phyloP scores from a whole-genome alignment of 1,140 invertebrate genomes.

The Tyrophagus putrescentiae region DNA sequence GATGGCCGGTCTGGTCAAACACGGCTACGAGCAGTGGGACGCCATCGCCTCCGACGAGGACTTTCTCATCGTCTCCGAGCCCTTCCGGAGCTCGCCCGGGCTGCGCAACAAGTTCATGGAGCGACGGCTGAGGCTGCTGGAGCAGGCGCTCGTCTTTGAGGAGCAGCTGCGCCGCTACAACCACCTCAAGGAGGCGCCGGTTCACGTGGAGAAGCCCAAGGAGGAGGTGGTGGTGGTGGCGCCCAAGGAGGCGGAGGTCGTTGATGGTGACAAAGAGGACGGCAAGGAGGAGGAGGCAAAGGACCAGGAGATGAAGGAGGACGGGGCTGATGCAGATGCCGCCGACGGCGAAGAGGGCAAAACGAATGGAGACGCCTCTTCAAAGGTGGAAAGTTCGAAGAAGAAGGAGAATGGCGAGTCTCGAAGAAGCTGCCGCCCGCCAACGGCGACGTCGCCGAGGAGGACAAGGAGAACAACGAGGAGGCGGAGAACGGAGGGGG shows the following conservation, averaged over 20 bases:
- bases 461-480: background rate
- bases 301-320: background rate
- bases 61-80: conserved; percentile 14
- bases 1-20: conserved; percentile 12
- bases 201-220: background rate
- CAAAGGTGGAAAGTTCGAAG: too few species aligned
- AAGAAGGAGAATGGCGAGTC: background rate
- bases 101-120: conserved; percentile 19
- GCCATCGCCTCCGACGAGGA: conserved; percentile 10
- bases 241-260: background rate
- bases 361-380: too few species aligned
- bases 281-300: background rate
- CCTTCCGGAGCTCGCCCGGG: background rate
- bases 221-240: background rate
- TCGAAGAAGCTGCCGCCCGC: background rate
- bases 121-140: conserved; percentile 1
- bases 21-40: conserved; percentile 18
- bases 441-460: background rate
- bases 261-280: background rate
- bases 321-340: background rate
- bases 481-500: background rate
- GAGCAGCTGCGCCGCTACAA: conserved; percentile 9
- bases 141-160: conserved; percentile 19
- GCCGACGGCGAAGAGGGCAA: too few species aligned
- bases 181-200: background rate